These are phyloP conservation scores for Anguilla rostrata DNA, from an alignment of 2,113 vertebrate genomes.

Conservation along the genomic window DNA sequence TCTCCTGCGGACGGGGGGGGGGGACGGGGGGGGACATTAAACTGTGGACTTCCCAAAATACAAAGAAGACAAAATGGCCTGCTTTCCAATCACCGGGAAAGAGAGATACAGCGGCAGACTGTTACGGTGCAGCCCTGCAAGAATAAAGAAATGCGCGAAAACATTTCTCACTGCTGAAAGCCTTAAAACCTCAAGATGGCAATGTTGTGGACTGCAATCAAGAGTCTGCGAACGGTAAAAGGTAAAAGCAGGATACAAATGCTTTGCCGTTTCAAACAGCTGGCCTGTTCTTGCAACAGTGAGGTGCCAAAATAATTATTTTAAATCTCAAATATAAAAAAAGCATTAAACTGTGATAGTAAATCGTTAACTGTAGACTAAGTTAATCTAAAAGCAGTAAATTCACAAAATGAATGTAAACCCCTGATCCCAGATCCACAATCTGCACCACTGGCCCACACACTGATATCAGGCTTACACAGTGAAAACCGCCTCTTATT, in stretches of 20 bases:
- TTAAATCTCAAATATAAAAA: no score
- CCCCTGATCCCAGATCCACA: neutral
- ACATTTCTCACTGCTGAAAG: neutral
- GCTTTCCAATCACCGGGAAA: neutral
- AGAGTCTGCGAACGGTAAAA: neutral
- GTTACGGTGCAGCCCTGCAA: neutral
- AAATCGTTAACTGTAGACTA: neutral
- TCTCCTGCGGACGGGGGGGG: conserved; percentile 75
- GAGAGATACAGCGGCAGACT: neutral
- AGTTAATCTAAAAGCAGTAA: neutral
- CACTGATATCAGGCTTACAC: neutral
- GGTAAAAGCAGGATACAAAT: neutral
- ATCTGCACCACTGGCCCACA: neutral
- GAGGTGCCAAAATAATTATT: no score
- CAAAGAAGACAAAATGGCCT: neutral
- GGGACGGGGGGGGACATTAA: neutral
- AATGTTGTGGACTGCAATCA: neutral
- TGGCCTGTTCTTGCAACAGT: neutral
- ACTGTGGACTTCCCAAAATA: neutral
- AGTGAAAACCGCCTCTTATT: neutral
- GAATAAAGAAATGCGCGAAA: neutral
- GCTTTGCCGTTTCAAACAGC: neutral
- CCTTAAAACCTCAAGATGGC: neutral
- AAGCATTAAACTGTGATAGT: no score
- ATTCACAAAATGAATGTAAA: neutral